Evolutionary conservation across 1,140 invertebrate species (phyloP), one percentile per base, ranked within the genome.

Genomic region (Pseudomyrmex cubaensis): DNA sequence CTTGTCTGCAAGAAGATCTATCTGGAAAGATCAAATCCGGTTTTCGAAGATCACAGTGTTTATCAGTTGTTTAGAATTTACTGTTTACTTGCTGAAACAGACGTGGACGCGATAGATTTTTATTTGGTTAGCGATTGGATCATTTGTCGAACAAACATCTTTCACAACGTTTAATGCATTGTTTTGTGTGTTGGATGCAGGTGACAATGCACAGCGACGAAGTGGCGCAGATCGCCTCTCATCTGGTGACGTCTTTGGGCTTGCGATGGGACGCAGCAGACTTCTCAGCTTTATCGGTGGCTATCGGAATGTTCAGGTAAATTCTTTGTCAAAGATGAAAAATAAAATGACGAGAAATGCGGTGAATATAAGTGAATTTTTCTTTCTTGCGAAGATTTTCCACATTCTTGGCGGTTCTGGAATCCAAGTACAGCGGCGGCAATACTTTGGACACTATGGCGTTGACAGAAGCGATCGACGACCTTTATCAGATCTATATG

Each of bases 51-150:
- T 84, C 94, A 95, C 35, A 96, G 96, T 59, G 94, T 97, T 2
- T 97, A 96, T 90, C 96, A 97, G 90, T 93, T 98, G 64, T 98
- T 97, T 92, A 94, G 97, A 85, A 96, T 98, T 83, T 98, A 97
- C 92, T 98, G 97, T 89, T 94, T 97, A 3, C 93, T 98, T 1
- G 96, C 95, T 1, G 97, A 98, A 90, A 93, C 97, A 63, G 94
- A 96, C 20, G 93, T 94, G 7, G 95, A 96, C 73, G 61, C 88
- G n/a, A 85, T 85, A 22, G 90, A 90, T 77, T 88, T 82, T 67
- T 88, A 91, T 66, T 62, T 87, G 85, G 90, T 92, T 67, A 5
- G 67, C 5, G 8, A 2, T 70, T 63, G 35, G 35, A 35, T 35
- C 35, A 67, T 15, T 69, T 54, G 0, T 70, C 46, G 4, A 83